phyloP scores from a whole-genome alignment of 1,140 invertebrate species.

The Drosophila malerkotliana region DNA sequence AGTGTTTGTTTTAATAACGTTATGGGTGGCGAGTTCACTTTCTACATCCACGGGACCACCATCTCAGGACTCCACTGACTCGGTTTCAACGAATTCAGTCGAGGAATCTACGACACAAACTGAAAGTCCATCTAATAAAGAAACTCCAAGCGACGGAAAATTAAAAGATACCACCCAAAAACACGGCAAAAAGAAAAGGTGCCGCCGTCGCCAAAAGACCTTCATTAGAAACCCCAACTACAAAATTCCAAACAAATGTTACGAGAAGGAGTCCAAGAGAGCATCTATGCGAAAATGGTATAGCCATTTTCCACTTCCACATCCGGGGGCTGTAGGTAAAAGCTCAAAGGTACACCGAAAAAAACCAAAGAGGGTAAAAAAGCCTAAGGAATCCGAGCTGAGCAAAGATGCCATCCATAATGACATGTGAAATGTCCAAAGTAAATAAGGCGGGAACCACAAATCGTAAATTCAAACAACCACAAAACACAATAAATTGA shows the following conservation, averaged over 20 bases:
- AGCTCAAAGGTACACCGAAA: not conserved
- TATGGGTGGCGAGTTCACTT: not conserved
- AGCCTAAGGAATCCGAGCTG: not conserved
- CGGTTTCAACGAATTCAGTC: not conserved
- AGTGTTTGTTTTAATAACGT: not conserved
- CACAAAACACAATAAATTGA: conserved; percentile 62
- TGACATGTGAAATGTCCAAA: conserved; percentile 51
- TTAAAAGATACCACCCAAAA: not conserved
- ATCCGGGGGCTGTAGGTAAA: not conserved
- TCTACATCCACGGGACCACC: not conserved
- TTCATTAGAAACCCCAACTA: not conserved
- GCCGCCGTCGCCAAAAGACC: not conserved
- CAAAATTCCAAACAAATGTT: not conserved
- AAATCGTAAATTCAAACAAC: conserved; percentile 63
- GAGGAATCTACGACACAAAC: not conserved
- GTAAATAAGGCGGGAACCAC: conserved; percentile 19
- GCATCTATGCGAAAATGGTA: not conserved
- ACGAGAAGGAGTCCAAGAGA: not conserved
- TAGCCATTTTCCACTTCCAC: not conserved
- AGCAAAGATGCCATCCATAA: conserved; percentile 24
- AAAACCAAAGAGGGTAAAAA: not conserved
- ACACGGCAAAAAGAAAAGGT: not conserved
- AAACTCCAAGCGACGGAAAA: not conserved
- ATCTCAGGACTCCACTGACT: not conserved
- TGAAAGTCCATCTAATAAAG: not conserved